phyloP scores from a whole-genome alignment of 2,888 invertebrate genomes.

The Amiota mariae region DNA sequence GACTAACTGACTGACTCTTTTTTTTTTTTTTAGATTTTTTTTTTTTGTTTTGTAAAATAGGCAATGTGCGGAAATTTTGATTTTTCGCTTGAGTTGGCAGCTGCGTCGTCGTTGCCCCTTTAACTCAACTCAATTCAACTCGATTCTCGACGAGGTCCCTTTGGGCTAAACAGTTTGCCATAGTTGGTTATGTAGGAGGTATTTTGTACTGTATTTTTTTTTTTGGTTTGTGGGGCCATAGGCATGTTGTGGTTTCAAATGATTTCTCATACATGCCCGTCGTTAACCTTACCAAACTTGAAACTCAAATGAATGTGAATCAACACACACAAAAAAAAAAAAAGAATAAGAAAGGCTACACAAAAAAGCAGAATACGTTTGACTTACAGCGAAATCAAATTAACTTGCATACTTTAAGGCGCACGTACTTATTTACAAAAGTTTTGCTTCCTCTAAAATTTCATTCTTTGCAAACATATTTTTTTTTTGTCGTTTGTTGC shows the following conservation, averaged over 20 bases:
- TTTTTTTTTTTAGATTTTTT: no score
- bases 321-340: no score
- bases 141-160: conserved; percentile 20
- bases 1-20: no score
- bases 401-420: conserved; percentile 61
- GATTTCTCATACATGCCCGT: background rate
- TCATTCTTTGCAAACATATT: background rate
- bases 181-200: background rate
- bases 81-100: conserved; percentile 62
- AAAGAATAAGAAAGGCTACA: no score
- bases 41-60: conserved; percentile 47
- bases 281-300: background rate
- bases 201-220: background rate
- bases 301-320: conserved; percentile 36
- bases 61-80: conserved; percentile 66
- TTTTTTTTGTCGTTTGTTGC: background rate
- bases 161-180: no score
- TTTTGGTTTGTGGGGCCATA: background rate
- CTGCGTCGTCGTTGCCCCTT: conserved; percentile 34
- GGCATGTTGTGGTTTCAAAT: background rate
- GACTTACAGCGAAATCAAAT: conserved; percentile 62
- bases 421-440: conserved; percentile 10
- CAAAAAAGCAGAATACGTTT: conserved; percentile 43
- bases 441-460: background rate
- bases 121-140: conserved; percentile 1